Percentiles rank a stretch among this genome's conserved stretches.
phyloP scores from a whole-genome alignment of 1,140 invertebrate species.

The Bombus sylvicola region DNA sequence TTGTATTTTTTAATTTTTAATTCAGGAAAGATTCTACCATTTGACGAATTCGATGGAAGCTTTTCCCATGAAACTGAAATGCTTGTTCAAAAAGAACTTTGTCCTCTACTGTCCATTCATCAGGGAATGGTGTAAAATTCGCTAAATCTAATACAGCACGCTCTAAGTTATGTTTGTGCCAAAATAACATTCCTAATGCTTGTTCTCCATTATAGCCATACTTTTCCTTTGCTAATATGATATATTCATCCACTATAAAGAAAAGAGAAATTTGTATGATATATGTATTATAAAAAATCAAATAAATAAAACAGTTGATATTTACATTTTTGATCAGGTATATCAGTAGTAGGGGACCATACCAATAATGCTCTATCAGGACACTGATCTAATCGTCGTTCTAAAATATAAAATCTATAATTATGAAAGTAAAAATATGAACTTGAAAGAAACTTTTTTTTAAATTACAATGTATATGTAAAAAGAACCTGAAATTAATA shows the following conservation, averaged over 20 bases:
- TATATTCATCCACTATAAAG: slow-evolving; percentile 95
- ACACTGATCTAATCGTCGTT: slow-evolving; percentile 77
- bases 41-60: slow-evolving; percentile 97
- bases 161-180: slow-evolving; percentile 98
- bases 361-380: slow-evolving; percentile 95
- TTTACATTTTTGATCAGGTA: slow-evolving; percentile 93
- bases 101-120: slow-evolving; percentile 99
- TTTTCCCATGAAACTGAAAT: slow-evolving; percentile 99
- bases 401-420: slow-evolving; percentile 66
- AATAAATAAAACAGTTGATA: slow-evolving; percentile 63
- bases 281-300: slow-evolving; percentile 26
- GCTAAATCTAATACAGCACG: slow-evolving; percentile 95
- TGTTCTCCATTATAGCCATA: slow-evolving; percentile 99
- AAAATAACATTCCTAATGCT: slow-evolving; percentile 98
- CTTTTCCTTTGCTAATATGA: slow-evolving; percentile 97
- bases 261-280: slow-evolving; percentile 56
- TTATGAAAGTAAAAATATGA: background rate
- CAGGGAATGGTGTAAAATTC: slow-evolving; percentile 98
- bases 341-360: slow-evolving; percentile 95
- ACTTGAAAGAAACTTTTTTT: background rate
- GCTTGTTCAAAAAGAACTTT: slow-evolving; percentile 99
- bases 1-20: slow-evolving; percentile 23
- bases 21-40: slow-evolving; percentile 88
- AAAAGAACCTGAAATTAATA: slow-evolving; percentile 14
- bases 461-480: no score